Conservation (phyloP, 2,888 invertebrate species). For the Andrena haemorrhoa region DNA sequence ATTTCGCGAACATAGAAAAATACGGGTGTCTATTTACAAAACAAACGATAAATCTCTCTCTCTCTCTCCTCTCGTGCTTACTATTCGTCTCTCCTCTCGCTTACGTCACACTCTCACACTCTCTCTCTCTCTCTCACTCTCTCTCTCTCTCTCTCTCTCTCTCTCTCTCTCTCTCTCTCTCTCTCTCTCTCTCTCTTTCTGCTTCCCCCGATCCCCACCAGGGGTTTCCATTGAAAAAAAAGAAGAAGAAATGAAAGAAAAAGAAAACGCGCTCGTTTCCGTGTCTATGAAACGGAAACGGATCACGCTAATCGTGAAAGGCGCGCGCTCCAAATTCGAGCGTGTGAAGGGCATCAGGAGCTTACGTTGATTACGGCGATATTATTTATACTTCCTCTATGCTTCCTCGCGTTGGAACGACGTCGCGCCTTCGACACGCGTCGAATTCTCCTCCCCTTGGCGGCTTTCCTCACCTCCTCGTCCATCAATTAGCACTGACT, state of each 20-base stretch:
- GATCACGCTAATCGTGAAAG: neutral
- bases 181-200: constrained; percentile 23
- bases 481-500: constrained; percentile 27
- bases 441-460: constrained; percentile 6
- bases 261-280: neutral
- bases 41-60: constrained; percentile 67
- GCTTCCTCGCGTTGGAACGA: neutral
- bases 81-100: constrained; percentile 5
- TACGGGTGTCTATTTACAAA: constrained; percentile 79
- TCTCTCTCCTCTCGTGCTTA: constrained; percentile 27
- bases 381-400: neutral
- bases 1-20: constrained; percentile 77
- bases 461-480: constrained; percentile 1
- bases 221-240: neutral
- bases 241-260: constrained; percentile 3
- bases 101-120: constrained; percentile 23
- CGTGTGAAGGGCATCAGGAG: constrained; percentile 11
- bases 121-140: constrained; percentile 25
- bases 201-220: neutral
- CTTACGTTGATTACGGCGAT: constrained; percentile 9
- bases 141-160: constrained; percentile 25
- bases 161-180: constrained; percentile 29
- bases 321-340: neutral
- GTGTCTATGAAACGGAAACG: constrained; percentile 6
- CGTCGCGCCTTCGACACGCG: neutral